Conservation (phyloP, 2,888 invertebrate species). For the Theodoxus fluviatilis region DNA sequence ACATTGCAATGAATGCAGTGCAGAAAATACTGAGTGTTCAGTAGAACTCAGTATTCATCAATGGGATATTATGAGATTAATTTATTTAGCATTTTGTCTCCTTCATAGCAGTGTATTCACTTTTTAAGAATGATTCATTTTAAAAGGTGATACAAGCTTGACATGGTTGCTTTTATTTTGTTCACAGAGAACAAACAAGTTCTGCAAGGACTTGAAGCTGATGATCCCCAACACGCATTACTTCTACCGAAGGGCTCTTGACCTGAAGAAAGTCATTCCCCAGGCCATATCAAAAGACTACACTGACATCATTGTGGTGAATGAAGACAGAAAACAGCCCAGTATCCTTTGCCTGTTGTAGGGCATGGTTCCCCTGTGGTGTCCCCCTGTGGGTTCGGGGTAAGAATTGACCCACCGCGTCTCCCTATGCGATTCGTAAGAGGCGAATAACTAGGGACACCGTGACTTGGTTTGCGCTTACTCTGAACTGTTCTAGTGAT, state of each 20-base stretch:
- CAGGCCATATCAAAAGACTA: slow-evolving; percentile 77
- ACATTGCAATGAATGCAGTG: too few relatives aligned
- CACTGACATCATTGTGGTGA: slow-evolving; percentile 70
- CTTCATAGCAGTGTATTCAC: not conserved
- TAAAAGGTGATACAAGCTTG: too few relatives aligned
- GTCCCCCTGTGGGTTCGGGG: too few relatives aligned
- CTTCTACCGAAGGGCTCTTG: slow-evolving; percentile 84
- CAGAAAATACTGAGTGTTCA: too few relatives aligned
- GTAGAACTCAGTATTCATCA: not conserved
- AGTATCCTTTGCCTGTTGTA: slow-evolving; percentile 70
- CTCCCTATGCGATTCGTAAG: too few relatives aligned
- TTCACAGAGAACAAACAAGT: slow-evolving; percentile 81
- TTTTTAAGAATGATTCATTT: not conserved
- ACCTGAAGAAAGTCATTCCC: slow-evolving; percentile 90
- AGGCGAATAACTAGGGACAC: too few relatives aligned
- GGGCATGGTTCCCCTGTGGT: too few relatives aligned
- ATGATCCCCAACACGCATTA: slow-evolving; percentile 92
- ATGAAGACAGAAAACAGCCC: slow-evolving; percentile 91
- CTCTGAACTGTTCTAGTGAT: too few relatives aligned
- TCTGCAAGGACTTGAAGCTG: slow-evolving; percentile 87
- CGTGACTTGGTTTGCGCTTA: too few relatives aligned
- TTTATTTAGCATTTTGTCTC: not conserved
- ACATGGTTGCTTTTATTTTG: slow-evolving; percentile 28
- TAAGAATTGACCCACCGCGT: too few relatives aligned
- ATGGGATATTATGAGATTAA: not conserved